phyloP scores from a whole-genome alignment of 2,888 invertebrate species.

The Saturnia pavonia region DNA sequence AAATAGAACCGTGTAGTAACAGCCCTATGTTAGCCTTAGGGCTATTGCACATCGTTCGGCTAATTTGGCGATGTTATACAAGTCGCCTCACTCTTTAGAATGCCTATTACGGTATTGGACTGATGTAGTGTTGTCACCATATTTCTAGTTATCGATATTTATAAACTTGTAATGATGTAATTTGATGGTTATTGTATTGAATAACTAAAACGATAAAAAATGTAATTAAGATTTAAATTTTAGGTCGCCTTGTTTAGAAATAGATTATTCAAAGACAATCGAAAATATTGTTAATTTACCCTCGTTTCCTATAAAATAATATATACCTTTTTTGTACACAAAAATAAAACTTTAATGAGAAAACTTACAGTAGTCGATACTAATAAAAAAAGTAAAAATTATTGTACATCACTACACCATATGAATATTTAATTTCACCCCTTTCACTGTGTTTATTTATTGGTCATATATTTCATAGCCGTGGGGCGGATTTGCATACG shows the following conservation, averaged over 20 bases:
- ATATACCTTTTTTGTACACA: too few relatives aligned
- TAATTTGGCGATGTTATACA: constrained; percentile 81
- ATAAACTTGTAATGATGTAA: too few relatives aligned
- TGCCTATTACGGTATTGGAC: constrained; percentile 79
- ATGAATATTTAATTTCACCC: constrained; percentile 81
- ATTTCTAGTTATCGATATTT: constrained; percentile 34
- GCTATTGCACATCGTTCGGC: constrained; percentile 73
- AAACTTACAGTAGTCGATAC: not conserved
- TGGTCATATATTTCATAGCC: constrained; percentile 79
- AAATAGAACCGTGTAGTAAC: constrained; percentile 30
- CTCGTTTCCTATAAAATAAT: too few relatives aligned
- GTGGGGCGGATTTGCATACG: constrained; percentile 69
- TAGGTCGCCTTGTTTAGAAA: not conserved
- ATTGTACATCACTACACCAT: constrained; percentile 29
- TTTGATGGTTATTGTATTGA: too few relatives aligned
- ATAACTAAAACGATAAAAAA: not conserved
- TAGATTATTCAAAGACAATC: not conserved
- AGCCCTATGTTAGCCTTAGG: constrained; percentile 68
- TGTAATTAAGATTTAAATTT: not conserved
- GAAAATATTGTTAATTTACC: not conserved
- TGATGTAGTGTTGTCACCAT: constrained; percentile 47
- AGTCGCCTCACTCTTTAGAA: constrained; percentile 78
- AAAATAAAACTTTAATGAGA: too few relatives aligned
- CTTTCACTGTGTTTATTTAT: constrained; percentile 79
- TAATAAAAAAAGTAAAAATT: not conserved